phyloP scores from a whole-genome alignment of 2,113 vertebrate species.

The Sceloporus undulatus region DNA sequence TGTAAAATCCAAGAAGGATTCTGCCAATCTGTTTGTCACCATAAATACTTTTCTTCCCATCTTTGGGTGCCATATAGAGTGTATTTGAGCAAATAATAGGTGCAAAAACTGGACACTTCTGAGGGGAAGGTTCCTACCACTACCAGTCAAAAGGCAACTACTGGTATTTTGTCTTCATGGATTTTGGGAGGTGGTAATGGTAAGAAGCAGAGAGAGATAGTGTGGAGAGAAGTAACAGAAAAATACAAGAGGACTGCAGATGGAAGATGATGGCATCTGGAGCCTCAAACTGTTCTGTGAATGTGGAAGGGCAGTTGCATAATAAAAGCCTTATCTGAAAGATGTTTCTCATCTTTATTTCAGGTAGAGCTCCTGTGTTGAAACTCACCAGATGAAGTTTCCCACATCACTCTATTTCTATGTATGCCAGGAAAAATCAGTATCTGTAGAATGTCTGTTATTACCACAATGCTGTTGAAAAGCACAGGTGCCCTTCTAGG shows the following conservation, averaged over 20 bases:
- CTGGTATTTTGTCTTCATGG: too few relatives aligned
- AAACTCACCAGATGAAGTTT: not conserved
- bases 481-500: not conserved
- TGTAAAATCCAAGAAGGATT: too few relatives aligned
- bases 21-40: too few relatives aligned
- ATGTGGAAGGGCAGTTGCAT: not conserved
- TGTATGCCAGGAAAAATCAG: not conserved
- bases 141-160: too few relatives aligned
- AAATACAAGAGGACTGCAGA: too few relatives aligned
- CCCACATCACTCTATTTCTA: not conserved
- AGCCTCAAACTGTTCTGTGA: not conserved
- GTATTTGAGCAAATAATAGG: not conserved
- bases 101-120: not conserved
- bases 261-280: not conserved
- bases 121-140: too few relatives aligned
- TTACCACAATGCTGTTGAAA: not conserved
- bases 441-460: not conserved
- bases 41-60: not conserved
- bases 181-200: too few relatives aligned
- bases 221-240: not conserved
- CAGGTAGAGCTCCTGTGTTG: not conserved
- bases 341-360: not conserved
- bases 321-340: not conserved
- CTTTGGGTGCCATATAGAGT: not conserved
- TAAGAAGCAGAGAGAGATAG: too few relatives aligned